phyloP scores from a whole-genome alignment of 2,797 vertebrate species.

The Cossypha polioptera region DNA sequence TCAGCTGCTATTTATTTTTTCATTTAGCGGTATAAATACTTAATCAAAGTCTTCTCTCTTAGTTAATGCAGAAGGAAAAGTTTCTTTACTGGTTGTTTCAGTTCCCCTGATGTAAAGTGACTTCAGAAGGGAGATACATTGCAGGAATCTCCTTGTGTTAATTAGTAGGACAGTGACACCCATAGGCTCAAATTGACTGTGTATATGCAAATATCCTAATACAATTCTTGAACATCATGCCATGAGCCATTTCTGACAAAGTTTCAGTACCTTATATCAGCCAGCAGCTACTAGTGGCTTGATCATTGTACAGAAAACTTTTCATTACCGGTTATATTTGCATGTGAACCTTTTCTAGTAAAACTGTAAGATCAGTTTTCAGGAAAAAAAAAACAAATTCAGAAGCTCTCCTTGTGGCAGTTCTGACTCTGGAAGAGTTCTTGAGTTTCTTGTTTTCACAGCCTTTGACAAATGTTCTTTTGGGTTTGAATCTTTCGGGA shows the following conservation, averaged over 20 bases:
- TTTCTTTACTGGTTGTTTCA: not conserved
- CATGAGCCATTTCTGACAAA: not conserved
- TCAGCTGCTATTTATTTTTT: not conserved
- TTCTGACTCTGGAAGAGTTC: not conserved
- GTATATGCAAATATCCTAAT: not conserved
- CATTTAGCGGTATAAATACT: not conserved
- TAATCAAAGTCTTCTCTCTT: not conserved
- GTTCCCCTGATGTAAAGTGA: not conserved
- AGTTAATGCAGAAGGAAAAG: not conserved
- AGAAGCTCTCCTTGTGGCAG: not conserved
- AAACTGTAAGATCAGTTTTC: not conserved
- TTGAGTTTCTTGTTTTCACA: not conserved
- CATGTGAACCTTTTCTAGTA: not conserved
- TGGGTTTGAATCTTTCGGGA: not conserved
- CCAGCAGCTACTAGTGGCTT: not conserved
- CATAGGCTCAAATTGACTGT: not conserved
- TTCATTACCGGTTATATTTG: not conserved
- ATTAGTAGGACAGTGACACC: not conserved
- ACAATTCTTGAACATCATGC: not conserved
- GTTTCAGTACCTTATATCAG: not conserved
- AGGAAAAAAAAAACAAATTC: not conserved
- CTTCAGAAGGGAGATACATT: not conserved
- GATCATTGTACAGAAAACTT: not conserved
- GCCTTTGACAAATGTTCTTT: not conserved
- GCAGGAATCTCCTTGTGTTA: not conserved